These are phyloP conservation scores for Orgyia antiqua DNA, from an alignment of 2,888 invertebrate species.

Conservation along the genomic window DNA sequence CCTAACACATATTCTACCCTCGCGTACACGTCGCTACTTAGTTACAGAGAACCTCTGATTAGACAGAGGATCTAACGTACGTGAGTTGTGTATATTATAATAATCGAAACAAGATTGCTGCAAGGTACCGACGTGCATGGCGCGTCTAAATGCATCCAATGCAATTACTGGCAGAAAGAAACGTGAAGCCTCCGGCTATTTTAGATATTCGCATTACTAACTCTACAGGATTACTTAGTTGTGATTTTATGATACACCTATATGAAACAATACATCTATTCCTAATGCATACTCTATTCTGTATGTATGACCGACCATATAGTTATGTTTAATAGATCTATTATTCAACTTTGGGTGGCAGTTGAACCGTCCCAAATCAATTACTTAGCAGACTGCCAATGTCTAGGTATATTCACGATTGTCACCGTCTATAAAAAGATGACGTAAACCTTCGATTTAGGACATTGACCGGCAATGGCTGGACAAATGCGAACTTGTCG, in stretches of 20 bases:
- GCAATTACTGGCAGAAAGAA: slow-evolving; percentile 51
- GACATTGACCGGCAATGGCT: slow-evolving; percentile 49
- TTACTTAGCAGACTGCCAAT: slow-evolving; percentile 49
- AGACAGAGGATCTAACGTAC: slow-evolving; percentile 32
- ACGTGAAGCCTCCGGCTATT: slow-evolving; percentile 43
- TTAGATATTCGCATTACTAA: slow-evolving; percentile 63
- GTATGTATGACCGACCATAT: too few species aligned
- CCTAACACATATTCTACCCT: slow-evolving; percentile 42
- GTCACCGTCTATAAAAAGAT: slow-evolving; percentile 42
- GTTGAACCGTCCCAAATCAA: slow-evolving; percentile 55
- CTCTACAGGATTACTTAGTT: too few species aligned
- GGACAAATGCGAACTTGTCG: slow-evolving; percentile 43
- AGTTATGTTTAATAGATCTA: too few species aligned
- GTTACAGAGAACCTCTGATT: slow-evolving; percentile 42
- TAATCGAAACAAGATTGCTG: slow-evolving; percentile 64
- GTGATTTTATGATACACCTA: too few species aligned
- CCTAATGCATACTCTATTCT: too few species aligned
- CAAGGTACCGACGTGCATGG: slow-evolving; percentile 25
- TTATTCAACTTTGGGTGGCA: too few species aligned
- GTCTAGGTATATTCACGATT: slow-evolving; percentile 47
- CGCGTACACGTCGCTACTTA: slow-evolving; percentile 32
- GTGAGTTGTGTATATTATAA: slow-evolving; percentile 53
- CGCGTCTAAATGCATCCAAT: slow-evolving; percentile 45
- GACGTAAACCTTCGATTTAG: slow-evolving; percentile 52
- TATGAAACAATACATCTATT: too few species aligned